Evolutionary conservation across 2,113 vertebrate species (phyloP).

Genomic region (Pterocles orientalis): DNA sequence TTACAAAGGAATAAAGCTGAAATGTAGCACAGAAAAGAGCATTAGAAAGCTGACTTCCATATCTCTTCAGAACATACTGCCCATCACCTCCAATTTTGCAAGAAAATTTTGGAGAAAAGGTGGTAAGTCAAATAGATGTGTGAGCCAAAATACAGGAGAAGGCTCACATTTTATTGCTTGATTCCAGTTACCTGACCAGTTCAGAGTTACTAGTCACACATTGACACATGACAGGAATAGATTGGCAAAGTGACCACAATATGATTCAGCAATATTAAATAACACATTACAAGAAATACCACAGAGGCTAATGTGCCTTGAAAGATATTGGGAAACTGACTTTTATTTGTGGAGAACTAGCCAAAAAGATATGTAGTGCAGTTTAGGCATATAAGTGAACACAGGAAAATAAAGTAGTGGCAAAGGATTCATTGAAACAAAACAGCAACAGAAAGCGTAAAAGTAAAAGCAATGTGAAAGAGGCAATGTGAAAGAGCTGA

Average conservation of each 20-base stretch:
- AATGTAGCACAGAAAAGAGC: background rate
- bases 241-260: background rate
- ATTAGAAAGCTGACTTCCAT: background rate
- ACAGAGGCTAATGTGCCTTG: background rate
- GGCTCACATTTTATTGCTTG: background rate
- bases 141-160: background rate
- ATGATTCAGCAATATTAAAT: background rate
- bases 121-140: background rate
- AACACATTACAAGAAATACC: background rate
- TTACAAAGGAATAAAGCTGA: background rate
- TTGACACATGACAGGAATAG: background rate
- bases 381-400: background rate
- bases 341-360: background rate
- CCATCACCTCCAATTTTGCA: background rate
- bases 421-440: background rate
- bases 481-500: background rate
- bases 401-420: background rate
- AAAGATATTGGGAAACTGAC: background rate
- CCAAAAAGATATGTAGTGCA: background rate
- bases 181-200: background rate
- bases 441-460: background rate
- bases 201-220: background rate
- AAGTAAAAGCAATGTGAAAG: background rate
- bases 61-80: background rate
- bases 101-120: background rate